Base-by-base conservation (phyloP, 2,113 vertebrate species). In the Tinamus guttatus region DNA sequence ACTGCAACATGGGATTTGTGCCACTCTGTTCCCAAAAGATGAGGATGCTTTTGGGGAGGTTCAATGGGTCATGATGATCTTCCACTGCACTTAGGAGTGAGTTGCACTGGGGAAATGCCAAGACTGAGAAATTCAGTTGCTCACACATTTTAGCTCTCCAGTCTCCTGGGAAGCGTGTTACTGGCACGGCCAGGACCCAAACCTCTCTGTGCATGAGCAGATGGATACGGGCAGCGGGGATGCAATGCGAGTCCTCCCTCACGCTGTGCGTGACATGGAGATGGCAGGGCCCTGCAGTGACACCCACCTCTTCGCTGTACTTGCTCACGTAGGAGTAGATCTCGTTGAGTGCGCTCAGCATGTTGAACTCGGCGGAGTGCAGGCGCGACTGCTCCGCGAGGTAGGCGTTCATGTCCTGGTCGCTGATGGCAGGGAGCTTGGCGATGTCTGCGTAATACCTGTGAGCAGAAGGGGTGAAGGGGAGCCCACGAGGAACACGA, bases 391-490 rank as follows among this genome's bases (percentile, higher is more conserved):
- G 99, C 96, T 99, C 99, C 1, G 99, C 99, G 95, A 99, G 98
- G 98, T 99, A 99, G 70, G 99, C 99, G 2, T 99, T 99, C 99
- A 99, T 99, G 97, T 99, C 99, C 98, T 99, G 99, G 98, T 99
- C 99, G 3, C 99, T 99, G 97, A 99, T 99, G 96, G 99, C 99
- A 0, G 99, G 99, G 63, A 99, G 99, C 91, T 99, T 99, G 98
- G 98, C 98, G 32, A 99, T 99, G 97, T 99, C 99, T 1, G 99
- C 99, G 18, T 99, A 99, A 98, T 99, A 99, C 98, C 99, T 99
- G 98, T 2, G 32, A 82, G 49, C 25, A 9, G 0, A 51, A 25
- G 82, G 80, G 47, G 85, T 3, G 1, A 28, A 45, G 4, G 40
- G 45, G 7, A 54, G 68, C 8, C 28, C 8, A 0, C 32, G 67